These are phyloP conservation scores for Bombus terrestris DNA, from an alignment of 1,140 invertebrate genomes.

Conservation along the genomic window DNA sequence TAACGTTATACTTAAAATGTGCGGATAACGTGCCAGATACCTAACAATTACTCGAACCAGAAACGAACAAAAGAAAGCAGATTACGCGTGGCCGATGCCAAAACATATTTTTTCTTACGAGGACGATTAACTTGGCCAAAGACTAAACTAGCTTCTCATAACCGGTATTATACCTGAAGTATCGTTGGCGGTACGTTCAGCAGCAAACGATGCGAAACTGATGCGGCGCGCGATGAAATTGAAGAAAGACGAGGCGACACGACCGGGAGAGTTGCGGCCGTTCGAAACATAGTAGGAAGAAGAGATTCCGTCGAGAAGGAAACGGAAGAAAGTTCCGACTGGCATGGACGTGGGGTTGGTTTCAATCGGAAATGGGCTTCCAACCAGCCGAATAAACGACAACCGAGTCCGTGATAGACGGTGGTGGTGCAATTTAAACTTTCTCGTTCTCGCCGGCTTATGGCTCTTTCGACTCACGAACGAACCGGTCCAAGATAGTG, in stretches of 20 bases:
- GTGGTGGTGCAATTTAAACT: constrained; percentile 66
- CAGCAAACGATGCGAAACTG: too few species aligned
- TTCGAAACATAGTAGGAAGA: not conserved
- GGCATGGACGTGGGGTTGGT: constrained; percentile 64
- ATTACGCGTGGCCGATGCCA: too few species aligned
- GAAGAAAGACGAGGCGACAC: too few species aligned
- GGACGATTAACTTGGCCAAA: too few species aligned
- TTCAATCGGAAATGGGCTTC: constrained; percentile 72
- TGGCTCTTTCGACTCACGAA: not conserved
- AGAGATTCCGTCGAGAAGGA: not conserved
- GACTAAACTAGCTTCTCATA: too few species aligned
- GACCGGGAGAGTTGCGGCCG: not conserved
- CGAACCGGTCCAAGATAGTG: not conserved
- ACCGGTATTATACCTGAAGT: too few species aligned
- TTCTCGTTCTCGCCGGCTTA: constrained; percentile 57
- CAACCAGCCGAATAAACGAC: constrained; percentile 66
- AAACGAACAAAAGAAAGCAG: too few species aligned
- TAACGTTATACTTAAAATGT: too few species aligned
- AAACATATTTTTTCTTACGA: too few species aligned
- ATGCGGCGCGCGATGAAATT: not conserved
- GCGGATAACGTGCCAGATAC: rapidly evolving
- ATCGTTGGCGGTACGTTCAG: too few species aligned
- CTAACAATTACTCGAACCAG: too few species aligned
- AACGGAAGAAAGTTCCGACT: constrained; percentile 35
- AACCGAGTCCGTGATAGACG: constrained; percentile 51